Evolutionary conservation across 2,113 vertebrate genomes (phyloP).

Genomic region (Prionailurus bengalensis): DNA sequence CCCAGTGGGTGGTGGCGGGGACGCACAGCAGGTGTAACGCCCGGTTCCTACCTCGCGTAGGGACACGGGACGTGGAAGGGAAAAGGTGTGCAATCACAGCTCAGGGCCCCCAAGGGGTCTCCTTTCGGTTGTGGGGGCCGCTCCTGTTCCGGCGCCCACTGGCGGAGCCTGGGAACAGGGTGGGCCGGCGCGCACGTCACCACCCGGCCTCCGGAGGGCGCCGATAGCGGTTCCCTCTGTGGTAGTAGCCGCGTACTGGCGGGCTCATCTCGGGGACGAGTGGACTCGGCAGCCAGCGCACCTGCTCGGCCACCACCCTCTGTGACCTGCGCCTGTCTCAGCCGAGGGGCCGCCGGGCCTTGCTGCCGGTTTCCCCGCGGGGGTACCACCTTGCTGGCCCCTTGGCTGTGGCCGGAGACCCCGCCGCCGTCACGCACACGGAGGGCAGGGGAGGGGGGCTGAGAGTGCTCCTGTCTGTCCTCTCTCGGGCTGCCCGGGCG

Average conservation of each 20-base stretch:
- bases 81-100: not conserved
- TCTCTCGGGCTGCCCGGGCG: not conserved
- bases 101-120: not conserved
- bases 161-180: not conserved
- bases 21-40: not conserved
- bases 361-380: not conserved
- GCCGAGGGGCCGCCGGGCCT: not conserved
- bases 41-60: not conserved
- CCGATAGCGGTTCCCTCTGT: not conserved
- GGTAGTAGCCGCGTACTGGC: not conserved
- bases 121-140: not conserved
- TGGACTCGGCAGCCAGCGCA: not conserved
- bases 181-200: not conserved
- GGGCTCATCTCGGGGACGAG: not conserved
- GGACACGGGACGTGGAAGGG: not conserved
- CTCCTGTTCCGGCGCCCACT: not conserved
- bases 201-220: not conserved
- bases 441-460: not conserved
- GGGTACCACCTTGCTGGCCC: not conserved
- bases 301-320: not conserved
- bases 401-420: not conserved
- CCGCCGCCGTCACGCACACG: rapidly evolving
- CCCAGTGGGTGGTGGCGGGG: not conserved
- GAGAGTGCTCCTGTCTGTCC: no score
- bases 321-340: not conserved